Percentiles rank a stretch among this genome's conserved stretches.
Evolutionary conservation across 2,113 vertebrate species (phyloP).

Genomic region (Peromyscus leucopus): DNA sequence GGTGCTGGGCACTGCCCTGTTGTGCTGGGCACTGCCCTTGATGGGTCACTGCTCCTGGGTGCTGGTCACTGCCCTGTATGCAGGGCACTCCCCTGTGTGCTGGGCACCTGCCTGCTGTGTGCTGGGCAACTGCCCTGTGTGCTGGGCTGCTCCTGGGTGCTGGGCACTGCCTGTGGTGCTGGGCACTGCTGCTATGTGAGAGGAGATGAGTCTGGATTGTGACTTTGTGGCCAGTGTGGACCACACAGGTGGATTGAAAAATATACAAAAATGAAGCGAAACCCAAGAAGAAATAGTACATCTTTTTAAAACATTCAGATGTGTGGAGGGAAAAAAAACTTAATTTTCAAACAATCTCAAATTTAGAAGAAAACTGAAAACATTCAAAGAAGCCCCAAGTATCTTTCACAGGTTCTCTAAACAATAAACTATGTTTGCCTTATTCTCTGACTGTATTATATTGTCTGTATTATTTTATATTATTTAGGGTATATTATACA

Average conservation of each 20-base stretch:
- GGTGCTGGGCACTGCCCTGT: neutral
- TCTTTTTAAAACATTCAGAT: too few species aligned
- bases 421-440: neutral
- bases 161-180: neutral
- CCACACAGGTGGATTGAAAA: neutral
- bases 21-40: neutral
- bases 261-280: neutral
- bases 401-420: neutral
- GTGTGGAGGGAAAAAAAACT: neutral
- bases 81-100: too few species aligned
- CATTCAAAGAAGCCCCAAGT: neutral
- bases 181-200: neutral
- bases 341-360: neutral
- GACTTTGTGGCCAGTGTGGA: neutral
- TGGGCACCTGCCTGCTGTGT: too few species aligned
- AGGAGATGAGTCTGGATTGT: neutral
- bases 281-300: neutral
- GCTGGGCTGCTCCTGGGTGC: neutral
- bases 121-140: neutral
- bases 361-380: neutral
- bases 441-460: neutral
- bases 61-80: too few species aligned
- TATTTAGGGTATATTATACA: neutral
- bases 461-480: neutral
- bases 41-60: too few species aligned